Evolutionary conservation across 2,797 vertebrate genomes (phyloP), one percentile per base, ranked within the genome.

Genomic region (Alectoris magna): DNA sequence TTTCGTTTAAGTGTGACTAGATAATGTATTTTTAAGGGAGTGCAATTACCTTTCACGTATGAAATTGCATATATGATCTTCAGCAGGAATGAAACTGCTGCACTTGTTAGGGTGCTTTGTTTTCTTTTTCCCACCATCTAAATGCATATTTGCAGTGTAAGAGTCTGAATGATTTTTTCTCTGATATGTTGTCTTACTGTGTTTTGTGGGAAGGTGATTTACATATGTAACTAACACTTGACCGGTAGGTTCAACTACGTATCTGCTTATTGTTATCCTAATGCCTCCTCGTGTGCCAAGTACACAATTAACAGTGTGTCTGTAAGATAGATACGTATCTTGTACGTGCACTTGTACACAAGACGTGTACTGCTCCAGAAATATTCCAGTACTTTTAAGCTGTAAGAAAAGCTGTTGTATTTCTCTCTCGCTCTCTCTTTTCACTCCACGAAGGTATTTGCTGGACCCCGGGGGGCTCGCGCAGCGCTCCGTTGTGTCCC

Each of bases 51-150:
- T 22, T 31, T 66, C 6, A 2, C 0, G 0, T 2, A 11, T 10
- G 3, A 29, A 46, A 6, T 0, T 23, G 27, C 49, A 11, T 17
- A 12, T 14, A 2, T 0, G 0, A 5, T 68, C 46, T 26, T 39
- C 23, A 56, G 51, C 38, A 74, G 38, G 26, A 24, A 34, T 11
- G 17, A 56, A 49, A 48, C 26, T 3, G 1, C 2, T 41, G 26
- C 34, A 8, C 11, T 41, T 14, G 14, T 34, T 38, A 44, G 23
- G 27, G 27, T 53, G 29, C 46, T 49, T 53, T 29, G 29, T n/a
- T n/a, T 51, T 41, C 4, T 2, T 6, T 22, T 29, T 9, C 53
- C 16, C 15, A 70, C 5, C 5, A 46, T 66, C 29, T 55, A 56
- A 72, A 14, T 7, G 9, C 5, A 0, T 8, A 10, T 10, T 71